These are phyloP conservation scores for Lymantria dispar DNA, from an alignment of 2,888 invertebrate genomes.

Conservation along the genomic window DNA sequence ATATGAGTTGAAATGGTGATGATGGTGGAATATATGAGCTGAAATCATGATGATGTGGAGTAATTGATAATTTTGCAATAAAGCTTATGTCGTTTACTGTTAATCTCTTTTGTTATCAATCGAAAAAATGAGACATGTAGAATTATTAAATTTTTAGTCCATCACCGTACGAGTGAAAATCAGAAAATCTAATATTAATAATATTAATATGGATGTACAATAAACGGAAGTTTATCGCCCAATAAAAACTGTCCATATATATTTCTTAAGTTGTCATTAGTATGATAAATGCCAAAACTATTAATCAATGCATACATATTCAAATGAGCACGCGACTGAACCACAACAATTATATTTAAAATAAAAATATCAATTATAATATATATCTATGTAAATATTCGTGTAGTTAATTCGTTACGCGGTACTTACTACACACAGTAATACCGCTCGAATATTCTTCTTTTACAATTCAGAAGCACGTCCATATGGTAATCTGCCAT, in stretches of 20 bases:
- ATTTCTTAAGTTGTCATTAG: background rate
- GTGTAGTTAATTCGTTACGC: constrained; percentile 19
- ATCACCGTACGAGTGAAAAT: too few species aligned
- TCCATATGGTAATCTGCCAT: constrained; percentile 24
- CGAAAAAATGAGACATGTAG: too few species aligned
- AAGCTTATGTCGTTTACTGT: too few species aligned
- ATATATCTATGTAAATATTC: constrained; percentile 6
- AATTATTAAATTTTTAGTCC: too few species aligned
- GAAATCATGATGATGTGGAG: too few species aligned
- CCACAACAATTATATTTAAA: constrained; percentile 25
- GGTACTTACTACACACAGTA: constrained; percentile 11
- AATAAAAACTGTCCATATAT: background rate
- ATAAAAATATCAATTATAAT: constrained; percentile 28
- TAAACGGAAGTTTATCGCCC: too few species aligned
- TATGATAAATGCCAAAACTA: background rate
- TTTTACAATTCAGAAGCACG: constrained; percentile 27
- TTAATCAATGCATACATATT: constrained; percentile 15
- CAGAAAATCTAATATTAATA: too few species aligned
- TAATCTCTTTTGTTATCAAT: too few species aligned
- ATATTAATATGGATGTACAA: too few species aligned
- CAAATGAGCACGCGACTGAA: constrained; percentile 13
- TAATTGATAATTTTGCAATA: too few species aligned
- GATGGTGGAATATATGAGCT: too few species aligned
- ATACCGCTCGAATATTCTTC: constrained; percentile 25
- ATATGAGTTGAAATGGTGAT: too few species aligned